Percentiles rank a stretch among this genome's conserved stretches.
Conservation (phyloP, 2,888 invertebrate species). For the Chrysotoxum bicinctum region DNA sequence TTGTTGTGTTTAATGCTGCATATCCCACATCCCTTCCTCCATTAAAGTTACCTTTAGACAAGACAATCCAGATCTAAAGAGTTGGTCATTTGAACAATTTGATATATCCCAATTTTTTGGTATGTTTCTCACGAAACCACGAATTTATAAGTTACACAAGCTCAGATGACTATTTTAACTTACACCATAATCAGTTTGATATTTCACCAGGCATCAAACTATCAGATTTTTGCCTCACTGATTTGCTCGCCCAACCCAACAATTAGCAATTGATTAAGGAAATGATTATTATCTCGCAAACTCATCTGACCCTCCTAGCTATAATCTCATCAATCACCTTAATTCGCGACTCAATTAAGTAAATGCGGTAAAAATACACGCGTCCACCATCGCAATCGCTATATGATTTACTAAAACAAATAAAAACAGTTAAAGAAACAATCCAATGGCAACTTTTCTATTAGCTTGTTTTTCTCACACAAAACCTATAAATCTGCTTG, state of each 20-base stretch:
- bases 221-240: background rate
- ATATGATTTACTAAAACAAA: conserved; percentile 24
- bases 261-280: conserved; percentile 53
- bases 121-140: too few species aligned
- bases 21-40: too few species aligned
- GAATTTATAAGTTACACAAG: too few species aligned
- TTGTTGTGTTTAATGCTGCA: too few species aligned
- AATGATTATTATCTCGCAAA: conserved; percentile 33
- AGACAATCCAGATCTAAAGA: too few species aligned
- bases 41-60: too few species aligned
- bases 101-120: too few species aligned
- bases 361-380: conserved; percentile 19
- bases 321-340: conserved; percentile 53
- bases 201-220: background rate
- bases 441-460: conserved; percentile 61
- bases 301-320: conserved; percentile 24
- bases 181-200: background rate
- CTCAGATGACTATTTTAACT: too few species aligned
- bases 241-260: conserved; percentile 1
- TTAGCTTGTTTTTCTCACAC: conserved; percentile 51
- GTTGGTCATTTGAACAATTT: too few species aligned
- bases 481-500: background rate
- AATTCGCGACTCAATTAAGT: conserved; percentile 58
- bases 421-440: conserved; percentile 13
- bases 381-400: conserved; percentile 25